Conservation (phyloP, 2,797 vertebrate species). For the Ambastaia sidthimunki region DNA sequence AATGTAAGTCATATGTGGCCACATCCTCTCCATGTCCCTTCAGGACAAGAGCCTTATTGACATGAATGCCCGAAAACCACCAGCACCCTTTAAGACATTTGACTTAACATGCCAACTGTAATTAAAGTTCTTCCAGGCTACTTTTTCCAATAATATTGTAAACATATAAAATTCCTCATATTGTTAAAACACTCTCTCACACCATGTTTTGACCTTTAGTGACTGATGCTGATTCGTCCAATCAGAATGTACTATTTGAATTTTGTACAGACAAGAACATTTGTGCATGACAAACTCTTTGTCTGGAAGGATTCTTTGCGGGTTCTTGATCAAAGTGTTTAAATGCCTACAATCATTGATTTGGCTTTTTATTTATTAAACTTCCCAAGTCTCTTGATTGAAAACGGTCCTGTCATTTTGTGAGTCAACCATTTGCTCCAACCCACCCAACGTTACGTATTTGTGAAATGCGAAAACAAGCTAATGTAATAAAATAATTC, state of each 20-base stretch:
- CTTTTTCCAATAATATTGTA: not conserved
- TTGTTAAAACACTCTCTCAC: slow-evolving; percentile 7
- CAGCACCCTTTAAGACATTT: slow-evolving; percentile 22
- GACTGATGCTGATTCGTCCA: slow-evolving; percentile 12
- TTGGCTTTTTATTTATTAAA: slow-evolving; percentile 13
- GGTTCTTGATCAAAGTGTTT: slow-evolving; percentile 37
- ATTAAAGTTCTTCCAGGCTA: slow-evolving; percentile 11
- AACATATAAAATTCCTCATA: slow-evolving; percentile 25
- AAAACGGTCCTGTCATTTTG: no score
- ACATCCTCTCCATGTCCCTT: slow-evolving; percentile 19
- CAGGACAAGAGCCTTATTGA: slow-evolving; percentile 24
- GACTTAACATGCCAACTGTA: not conserved
- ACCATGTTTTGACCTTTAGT: slow-evolving; percentile 7
- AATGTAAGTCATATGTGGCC: slow-evolving; percentile 47
- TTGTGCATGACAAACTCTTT: not conserved
- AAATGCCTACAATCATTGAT: slow-evolving; percentile 8
- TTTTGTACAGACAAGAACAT: not conserved
- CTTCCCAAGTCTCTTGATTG: slow-evolving; percentile 12
- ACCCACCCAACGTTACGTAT: not conserved
- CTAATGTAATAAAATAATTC: no score
- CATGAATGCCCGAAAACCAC: slow-evolving; percentile 8
- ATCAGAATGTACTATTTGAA: slow-evolving; percentile 14
- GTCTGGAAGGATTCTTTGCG: not conserved
- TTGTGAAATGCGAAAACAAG: slow-evolving; percentile 29
- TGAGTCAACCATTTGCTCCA: no score